Conservation (phyloP, 2,888 invertebrate genomes). For the Sisyra nigra region DNA sequence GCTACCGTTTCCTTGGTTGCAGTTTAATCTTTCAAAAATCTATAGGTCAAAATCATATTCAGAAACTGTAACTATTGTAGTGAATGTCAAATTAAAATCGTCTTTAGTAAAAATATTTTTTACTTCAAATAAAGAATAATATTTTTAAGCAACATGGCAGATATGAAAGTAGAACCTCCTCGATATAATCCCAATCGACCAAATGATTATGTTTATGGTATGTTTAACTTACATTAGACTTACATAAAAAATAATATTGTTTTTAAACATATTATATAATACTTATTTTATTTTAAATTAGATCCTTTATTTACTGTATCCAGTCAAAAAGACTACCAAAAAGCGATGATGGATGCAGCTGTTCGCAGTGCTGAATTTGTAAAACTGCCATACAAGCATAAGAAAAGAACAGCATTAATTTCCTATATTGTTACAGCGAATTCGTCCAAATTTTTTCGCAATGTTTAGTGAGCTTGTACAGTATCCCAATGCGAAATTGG, state of each 20-base stretch:
- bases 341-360: slow-evolving; percentile 34
- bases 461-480: slow-evolving; percentile 41
- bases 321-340: slow-evolving; percentile 36
- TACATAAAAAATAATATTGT: no score
- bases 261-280: no score
- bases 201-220: slow-evolving; percentile 3
- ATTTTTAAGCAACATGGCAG: no score
- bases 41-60: no score
- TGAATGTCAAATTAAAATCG: no score
- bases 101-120: no score
- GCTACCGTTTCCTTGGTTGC: no score
- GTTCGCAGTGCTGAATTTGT: slow-evolving; percentile 38
- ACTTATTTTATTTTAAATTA: slow-evolving; percentile 15
- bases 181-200: background rate
- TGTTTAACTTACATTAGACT: background rate
- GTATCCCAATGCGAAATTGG: slow-evolving; percentile 29
- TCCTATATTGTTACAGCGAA: slow-evolving; percentile 4
- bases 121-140: no score
- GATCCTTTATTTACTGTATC: slow-evolving; percentile 40
- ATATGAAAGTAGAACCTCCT: no score
- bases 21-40: no score
- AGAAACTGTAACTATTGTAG: no score
- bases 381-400: slow-evolving; percentile 19
- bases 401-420: background rate
- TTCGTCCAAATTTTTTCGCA: slow-evolving; percentile 24